Evolutionary conservation across 2,888 invertebrate genomes (phyloP).

Genomic region (Neoitamus cyanurus): DNA sequence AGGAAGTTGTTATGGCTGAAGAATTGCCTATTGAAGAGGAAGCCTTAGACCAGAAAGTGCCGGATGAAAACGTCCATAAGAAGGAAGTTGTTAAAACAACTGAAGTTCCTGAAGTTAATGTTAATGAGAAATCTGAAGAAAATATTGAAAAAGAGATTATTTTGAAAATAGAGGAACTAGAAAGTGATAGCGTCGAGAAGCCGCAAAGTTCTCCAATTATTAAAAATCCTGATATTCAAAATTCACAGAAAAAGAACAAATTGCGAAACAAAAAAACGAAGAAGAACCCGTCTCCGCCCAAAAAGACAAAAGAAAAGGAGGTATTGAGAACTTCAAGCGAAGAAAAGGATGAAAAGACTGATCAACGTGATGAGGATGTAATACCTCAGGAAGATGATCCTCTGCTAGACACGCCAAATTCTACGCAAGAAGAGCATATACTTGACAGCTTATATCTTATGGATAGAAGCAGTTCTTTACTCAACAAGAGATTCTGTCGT

Average conservation of each 20-base stretch:
- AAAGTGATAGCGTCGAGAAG: background rate
- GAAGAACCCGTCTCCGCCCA: background rate
- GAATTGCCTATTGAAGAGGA: background rate
- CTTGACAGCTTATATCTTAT: background rate
- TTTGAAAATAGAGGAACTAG: background rate
- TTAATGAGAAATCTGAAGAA: background rate
- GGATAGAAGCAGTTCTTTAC: constrained; percentile 24
- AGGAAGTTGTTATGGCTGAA: background rate
- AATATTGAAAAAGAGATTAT: background rate
- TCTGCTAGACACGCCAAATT: background rate
- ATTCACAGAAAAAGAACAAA: constrained; percentile 2
- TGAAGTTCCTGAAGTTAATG: background rate
- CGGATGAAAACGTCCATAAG: background rate
- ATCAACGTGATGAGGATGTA: background rate
- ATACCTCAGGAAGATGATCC: background rate
- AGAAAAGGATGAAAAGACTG: constrained; percentile 41
- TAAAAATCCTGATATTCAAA: background rate
- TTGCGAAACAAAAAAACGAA: constrained; percentile 41
- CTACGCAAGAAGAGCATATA: background rate
- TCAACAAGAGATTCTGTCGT: constrained; percentile 44
- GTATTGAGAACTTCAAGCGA: background rate
- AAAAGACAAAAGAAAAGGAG: constrained; percentile 39
- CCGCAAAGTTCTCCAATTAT: background rate
- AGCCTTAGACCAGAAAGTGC: background rate
- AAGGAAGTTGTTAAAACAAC: background rate